Conservation (phyloP, 2,888 invertebrate genomes). For the Sarcophaga rosellei region DNA sequence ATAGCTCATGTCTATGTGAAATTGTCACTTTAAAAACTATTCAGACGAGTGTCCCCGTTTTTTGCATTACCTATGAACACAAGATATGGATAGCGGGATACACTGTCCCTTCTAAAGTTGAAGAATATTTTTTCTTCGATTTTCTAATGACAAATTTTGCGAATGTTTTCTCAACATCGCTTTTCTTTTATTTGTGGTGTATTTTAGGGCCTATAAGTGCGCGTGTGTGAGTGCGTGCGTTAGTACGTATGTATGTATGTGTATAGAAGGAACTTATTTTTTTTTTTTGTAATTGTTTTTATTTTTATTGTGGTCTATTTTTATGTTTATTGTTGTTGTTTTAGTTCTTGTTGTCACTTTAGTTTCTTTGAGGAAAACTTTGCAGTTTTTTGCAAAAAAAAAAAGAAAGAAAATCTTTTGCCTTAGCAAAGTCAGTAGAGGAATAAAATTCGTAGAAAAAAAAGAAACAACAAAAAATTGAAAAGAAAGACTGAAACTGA, state of each 20-base stretch:
- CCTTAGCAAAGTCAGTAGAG: no score
- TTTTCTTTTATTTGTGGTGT: neutral
- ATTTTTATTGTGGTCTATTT: conserved; percentile 22
- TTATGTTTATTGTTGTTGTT: conserved; percentile 1
- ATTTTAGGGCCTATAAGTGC: no score
- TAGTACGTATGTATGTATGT: no score
- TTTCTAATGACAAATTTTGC: no score
- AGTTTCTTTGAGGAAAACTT: conserved; percentile 52
- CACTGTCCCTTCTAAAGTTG: no score
- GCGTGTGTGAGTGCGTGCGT: neutral
- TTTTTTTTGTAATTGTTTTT: neutral
- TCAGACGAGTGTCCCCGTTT: no score
- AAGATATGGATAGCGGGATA: no score
- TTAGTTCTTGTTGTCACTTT: conserved; percentile 2
- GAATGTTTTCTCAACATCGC: no score
- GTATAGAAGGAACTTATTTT: neutral
- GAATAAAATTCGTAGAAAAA: neutral
- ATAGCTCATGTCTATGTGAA: no score
- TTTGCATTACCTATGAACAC: no score
- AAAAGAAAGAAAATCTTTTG: conserved; percentile 20
- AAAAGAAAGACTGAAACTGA: neutral
- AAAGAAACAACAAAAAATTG: conserved; percentile 19
- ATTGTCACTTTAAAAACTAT: no score
- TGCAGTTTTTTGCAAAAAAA: conserved; percentile 58
- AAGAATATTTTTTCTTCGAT: no score